These are phyloP conservation scores for Reticulitermes lucifugus DNA, from an alignment of 2,888 invertebrate species.

Conservation along the genomic window DNA sequence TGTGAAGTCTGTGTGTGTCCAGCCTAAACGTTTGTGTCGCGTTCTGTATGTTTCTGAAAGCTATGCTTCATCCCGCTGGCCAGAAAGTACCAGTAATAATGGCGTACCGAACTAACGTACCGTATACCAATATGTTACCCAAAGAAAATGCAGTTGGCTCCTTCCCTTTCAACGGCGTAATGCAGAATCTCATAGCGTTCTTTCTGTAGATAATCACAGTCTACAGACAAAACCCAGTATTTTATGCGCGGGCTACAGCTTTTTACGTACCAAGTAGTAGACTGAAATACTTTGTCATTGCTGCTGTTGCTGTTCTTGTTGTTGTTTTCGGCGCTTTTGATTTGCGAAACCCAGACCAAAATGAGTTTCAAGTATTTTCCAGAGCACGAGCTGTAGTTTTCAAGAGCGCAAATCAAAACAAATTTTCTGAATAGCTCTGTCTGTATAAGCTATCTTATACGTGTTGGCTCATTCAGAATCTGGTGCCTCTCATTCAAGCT, in stretches of 20 bases:
- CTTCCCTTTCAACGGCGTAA: not conserved
- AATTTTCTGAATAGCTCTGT: not conserved
- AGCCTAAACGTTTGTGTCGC: not conserved
- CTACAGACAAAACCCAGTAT: no score
- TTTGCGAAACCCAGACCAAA: no score
- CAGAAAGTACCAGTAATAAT: constrained; percentile 20
- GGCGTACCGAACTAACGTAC: constrained; percentile 3
- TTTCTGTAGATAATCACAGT: no score
- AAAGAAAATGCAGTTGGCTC: not conserved
- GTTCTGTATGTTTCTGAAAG: not conserved
- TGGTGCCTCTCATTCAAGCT: constrained; percentile 5
- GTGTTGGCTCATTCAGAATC: not conserved
- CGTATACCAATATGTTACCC: constrained; percentile 11
- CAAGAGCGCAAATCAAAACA: not conserved
- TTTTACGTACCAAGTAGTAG: no score
- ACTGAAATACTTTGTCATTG: no score
- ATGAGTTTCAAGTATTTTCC: not conserved
- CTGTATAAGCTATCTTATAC: not conserved
- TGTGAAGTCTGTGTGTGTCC: not conserved
- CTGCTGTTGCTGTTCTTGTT: no score
- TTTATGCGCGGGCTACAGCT: no score
- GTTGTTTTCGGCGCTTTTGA: no score
- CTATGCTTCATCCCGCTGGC: not conserved
- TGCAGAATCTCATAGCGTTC: not conserved
- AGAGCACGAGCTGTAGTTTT: not conserved